Evolutionary conservation across 1,140 invertebrate species (phyloP).

Genomic region (Macrosteles quadrilineatus): DNA sequence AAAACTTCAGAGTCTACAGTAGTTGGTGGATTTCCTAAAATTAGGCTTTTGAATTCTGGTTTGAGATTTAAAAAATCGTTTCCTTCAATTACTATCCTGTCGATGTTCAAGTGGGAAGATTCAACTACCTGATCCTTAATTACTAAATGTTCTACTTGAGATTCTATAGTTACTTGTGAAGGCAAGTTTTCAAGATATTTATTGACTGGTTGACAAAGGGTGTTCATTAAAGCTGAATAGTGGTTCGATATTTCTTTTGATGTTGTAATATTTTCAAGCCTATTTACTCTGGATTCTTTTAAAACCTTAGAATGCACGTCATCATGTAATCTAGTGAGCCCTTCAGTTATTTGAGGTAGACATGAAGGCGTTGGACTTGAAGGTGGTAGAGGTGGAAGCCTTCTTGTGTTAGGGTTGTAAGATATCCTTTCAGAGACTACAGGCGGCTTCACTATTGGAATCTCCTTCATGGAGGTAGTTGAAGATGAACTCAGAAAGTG

Average conservation of each 20-base stretch:
- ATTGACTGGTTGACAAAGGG: too few relatives aligned
- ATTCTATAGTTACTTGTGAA: constrained; percentile 5
- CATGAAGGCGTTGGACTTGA: not conserved
- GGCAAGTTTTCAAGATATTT: not conserved
- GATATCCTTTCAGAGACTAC: too few relatives aligned
- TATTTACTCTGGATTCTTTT: too few relatives aligned
- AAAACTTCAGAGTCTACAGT: not conserved
- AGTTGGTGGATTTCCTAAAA: not conserved
- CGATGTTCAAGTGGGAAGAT: constrained; percentile 28
- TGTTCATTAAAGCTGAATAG: too few relatives aligned
- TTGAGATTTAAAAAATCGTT: constrained; percentile 6
- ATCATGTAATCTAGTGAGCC: too few relatives aligned
- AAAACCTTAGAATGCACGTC: too few relatives aligned
- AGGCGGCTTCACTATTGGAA: not conserved
- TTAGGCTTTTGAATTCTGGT: constrained; percentile 20
- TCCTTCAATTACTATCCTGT: constrained; percentile 26
- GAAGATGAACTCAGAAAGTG: not conserved
- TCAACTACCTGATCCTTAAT: constrained; percentile 11
- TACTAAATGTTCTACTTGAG: constrained; percentile 20
- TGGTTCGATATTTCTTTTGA: too few relatives aligned
- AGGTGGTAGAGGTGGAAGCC: not conserved
- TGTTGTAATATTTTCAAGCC: too few relatives aligned
- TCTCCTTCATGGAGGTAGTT: not conserved
- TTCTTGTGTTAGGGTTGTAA: not conserved
- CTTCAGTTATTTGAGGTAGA: too few relatives aligned